Conservation (phyloP, 2,797 vertebrate species). For the Phrynocephalus guinanensis region DNA sequence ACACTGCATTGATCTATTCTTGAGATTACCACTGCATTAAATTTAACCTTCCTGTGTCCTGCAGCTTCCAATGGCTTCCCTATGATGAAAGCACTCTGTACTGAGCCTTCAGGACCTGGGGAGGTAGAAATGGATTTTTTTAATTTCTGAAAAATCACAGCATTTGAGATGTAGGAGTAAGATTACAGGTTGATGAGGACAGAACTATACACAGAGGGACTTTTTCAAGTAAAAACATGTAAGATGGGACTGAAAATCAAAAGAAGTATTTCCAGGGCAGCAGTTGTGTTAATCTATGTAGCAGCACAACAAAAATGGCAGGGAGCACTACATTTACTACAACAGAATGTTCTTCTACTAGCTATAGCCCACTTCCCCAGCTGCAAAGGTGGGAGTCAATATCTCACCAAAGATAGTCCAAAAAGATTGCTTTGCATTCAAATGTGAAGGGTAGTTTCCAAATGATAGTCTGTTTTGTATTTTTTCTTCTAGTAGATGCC, state of each 20-base stretch:
- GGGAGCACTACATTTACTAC: neutral
- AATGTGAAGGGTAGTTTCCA: slow-evolving; percentile 11
- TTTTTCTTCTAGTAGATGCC: slow-evolving; percentile 29
- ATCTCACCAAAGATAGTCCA: neutral
- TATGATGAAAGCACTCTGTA: too few species aligned
- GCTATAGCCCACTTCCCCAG: neutral
- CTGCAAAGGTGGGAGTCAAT: neutral
- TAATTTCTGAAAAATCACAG: too few species aligned
- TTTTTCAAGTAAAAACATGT: neutral
- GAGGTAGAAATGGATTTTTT: too few species aligned
- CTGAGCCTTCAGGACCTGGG: too few species aligned
- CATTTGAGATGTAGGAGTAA: neutral
- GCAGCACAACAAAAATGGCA: neutral
- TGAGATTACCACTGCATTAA: too few species aligned
- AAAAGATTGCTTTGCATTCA: slow-evolving; percentile 17
- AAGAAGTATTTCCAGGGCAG: neutral
- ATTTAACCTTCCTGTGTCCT: too few species aligned
- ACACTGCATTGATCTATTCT: too few species aligned
- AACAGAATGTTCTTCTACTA: neutral
- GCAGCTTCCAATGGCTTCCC: too few species aligned
- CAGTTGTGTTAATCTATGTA: neutral
- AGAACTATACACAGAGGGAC: neutral
- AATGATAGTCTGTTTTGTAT: neutral
- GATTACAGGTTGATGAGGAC: neutral
- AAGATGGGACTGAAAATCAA: neutral